Base-by-base conservation (phyloP, 2,888 invertebrate genomes). In the Leptinotarsa haldemani region DNA sequence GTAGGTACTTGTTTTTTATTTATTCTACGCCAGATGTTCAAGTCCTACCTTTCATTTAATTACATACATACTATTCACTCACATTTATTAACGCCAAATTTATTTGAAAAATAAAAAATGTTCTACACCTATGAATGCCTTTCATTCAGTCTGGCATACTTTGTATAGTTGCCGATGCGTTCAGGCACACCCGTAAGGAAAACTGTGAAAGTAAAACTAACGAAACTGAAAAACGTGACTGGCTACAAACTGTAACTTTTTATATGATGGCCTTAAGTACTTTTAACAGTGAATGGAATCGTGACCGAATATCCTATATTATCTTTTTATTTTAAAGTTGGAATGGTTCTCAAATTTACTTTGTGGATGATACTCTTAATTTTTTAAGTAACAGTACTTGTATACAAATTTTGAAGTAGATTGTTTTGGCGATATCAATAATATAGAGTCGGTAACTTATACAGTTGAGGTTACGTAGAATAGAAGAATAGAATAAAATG, bases 211-310 rank as follows among this genome's bases (percentile, higher is more conserved):
- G 48, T 65, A 52, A 56, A 65, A 67, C 56, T 50, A 15, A 58
- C 48, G 15, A 47, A 58, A 58, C 64, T 64, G 48, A 40, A n/a
- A 22, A 70, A 65, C 67, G 71, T 74, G 74, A 74, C 74, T 56
- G 65, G 68, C 63, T 64, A 22, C 68, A 71, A 47, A 70, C 65
- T 63, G 65, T 56, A 69, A 65, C 68, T 74, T 50, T 67, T 71
- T 61, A 74, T 71, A 68, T 71, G 69, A 74, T 74, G 61, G 74
- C 66, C 61, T 67, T 65, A n/a, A n/a, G n/a, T n/a, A 66, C 64
- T 71, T 66, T 63, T 63, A 58, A 70, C 56, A 71, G 61, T 72
- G 69, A 64, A 75, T 52, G 18, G 47, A 61, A 67, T 69, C 75
- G 75, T 75, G 75, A 74, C 69, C 50, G 47, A n/a, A 20, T 40